These are phyloP conservation scores for Cydia fagiglandana DNA, from an alignment of 1,140 invertebrate species.

Conservation along the genomic window DNA sequence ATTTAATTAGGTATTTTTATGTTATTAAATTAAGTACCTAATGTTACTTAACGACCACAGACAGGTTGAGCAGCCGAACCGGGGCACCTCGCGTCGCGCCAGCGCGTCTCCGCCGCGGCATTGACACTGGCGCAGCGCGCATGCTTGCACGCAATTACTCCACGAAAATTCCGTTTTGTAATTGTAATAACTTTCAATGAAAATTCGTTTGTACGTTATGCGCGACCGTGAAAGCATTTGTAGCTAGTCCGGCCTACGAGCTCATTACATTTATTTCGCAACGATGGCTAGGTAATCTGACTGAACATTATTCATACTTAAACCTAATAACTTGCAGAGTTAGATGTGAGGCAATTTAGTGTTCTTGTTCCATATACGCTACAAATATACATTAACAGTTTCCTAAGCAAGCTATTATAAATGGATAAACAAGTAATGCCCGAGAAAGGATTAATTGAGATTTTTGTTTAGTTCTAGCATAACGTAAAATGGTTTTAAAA, in stretches of 20 bases:
- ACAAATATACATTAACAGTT: slow-evolving; percentile 28
- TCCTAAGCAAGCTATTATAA: slow-evolving; percentile 19
- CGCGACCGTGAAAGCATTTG: slow-evolving; percentile 44
- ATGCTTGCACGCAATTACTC: slow-evolving; percentile 61
- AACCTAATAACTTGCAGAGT: slow-evolving; percentile 30
- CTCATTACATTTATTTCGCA: slow-evolving; percentile 28
- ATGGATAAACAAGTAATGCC: not conserved
- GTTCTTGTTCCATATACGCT: slow-evolving; percentile 27
- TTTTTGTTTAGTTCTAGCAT: not conserved
- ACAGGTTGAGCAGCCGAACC: not conserved
- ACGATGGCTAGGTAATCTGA: slow-evolving; percentile 26
- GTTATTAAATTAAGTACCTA: too few species aligned
- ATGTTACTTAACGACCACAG: too few species aligned
- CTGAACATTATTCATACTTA: slow-evolving; percentile 30
- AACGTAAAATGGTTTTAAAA: too few species aligned
- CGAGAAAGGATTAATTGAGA: not conserved
- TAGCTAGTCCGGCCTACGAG: slow-evolving; percentile 6
- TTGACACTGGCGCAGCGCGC: slow-evolving; percentile 59
- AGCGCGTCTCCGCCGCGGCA: slow-evolving; percentile 43
- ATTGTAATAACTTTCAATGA: slow-evolving; percentile 72
- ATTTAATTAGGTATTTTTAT: too few species aligned
- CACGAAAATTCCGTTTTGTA: slow-evolving; percentile 63
- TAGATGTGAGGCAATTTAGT: slow-evolving; percentile 24
- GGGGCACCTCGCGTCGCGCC: not conserved
- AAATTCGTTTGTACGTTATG: slow-evolving; percentile 38